Percentiles rank a stretch among this genome's conserved stretches.
Conservation (phyloP, 2,113 vertebrate genomes). For the Cacatua alba region DNA sequence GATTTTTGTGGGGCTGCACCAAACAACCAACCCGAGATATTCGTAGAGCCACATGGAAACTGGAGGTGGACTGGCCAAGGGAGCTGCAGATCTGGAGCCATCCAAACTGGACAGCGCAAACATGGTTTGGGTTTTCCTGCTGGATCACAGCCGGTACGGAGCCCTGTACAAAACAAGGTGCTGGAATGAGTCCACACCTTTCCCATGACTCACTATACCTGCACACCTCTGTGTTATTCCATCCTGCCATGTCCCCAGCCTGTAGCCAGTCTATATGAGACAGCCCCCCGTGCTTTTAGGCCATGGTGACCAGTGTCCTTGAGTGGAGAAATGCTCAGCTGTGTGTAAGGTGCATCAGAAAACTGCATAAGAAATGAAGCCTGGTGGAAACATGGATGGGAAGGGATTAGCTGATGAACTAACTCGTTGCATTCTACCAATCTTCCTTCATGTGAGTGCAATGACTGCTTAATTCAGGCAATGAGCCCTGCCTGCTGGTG, state of each 20-base stretch:
- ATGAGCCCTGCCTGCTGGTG: neutral
- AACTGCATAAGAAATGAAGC: neutral
- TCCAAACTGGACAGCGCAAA: rapidly evolving
- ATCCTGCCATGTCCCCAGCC: neutral
- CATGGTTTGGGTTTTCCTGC: rapidly evolving
- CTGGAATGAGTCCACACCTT: rapidly evolving
- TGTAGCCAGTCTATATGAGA: rapidly evolving
- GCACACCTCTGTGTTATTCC: rapidly evolving
- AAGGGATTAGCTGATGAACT: neutral
- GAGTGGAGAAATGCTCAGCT: neutral
- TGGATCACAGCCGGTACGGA: neutral
- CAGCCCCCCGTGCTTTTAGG: neutral
- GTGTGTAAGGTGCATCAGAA: neutral
- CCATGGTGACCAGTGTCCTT: neutral
- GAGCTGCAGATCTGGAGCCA: neutral
- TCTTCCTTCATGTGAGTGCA: neutral
- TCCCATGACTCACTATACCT: rapidly evolving
- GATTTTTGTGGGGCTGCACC: neutral
- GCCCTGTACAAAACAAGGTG: neutral
- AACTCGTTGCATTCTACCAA: neutral
- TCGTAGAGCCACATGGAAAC: rapidly evolving
- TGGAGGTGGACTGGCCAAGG: neutral
- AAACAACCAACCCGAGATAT: neutral
- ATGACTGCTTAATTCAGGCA: neutral
- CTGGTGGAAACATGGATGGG: neutral